Evolutionary conservation across 1,140 invertebrate genomes (phyloP).

Genomic region (Oscheius sp.): DNA sequence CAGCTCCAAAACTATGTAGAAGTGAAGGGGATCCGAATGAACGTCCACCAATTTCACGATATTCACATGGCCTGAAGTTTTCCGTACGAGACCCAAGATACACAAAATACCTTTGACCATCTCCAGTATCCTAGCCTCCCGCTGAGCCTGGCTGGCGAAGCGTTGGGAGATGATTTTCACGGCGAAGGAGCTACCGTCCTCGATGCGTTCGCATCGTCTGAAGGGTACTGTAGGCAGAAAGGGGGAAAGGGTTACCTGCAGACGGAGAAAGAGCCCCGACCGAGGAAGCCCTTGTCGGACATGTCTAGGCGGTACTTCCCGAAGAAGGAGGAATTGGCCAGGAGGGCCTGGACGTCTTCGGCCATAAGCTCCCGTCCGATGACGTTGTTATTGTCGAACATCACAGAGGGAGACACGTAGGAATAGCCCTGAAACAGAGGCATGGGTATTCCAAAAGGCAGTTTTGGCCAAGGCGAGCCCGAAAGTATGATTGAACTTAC

Average conservation of each 20-base stretch:
- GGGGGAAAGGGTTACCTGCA: slow-evolving; percentile 65
- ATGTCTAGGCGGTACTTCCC: slow-evolving; percentile 76
- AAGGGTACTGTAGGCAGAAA: slow-evolving; percentile 15
- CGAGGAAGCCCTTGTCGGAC: slow-evolving; percentile 70
- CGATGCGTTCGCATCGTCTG: slow-evolving; percentile 74
- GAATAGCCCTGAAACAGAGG: slow-evolving; percentile 76
- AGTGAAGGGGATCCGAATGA: slow-evolving; percentile 72
- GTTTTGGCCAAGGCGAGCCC: too few species aligned
- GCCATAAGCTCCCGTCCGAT: slow-evolving; percentile 69
- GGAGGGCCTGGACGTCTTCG: slow-evolving; percentile 48
- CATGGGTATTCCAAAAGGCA: slow-evolving; percentile 23
- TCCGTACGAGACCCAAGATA: background rate
- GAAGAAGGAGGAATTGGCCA: slow-evolving; percentile 77
- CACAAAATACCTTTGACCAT: slow-evolving; percentile 70
- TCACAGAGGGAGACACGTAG: slow-evolving; percentile 85
- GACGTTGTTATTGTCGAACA: slow-evolving; percentile 77
- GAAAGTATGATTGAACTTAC: too few species aligned
- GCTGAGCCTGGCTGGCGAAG: slow-evolving; percentile 69
- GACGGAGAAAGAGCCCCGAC: slow-evolving; percentile 84
- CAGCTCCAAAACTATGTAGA: slow-evolving; percentile 67
- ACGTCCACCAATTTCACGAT: slow-evolving; percentile 82
- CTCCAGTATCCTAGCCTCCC: slow-evolving; percentile 76
- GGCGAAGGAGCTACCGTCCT: slow-evolving; percentile 74
- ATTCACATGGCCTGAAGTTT: slow-evolving; percentile 71
- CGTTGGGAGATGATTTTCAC: slow-evolving; percentile 85